phyloP scores from a whole-genome alignment of 2,797 vertebrate genomes.

The Urosaurus nigricauda region DNA sequence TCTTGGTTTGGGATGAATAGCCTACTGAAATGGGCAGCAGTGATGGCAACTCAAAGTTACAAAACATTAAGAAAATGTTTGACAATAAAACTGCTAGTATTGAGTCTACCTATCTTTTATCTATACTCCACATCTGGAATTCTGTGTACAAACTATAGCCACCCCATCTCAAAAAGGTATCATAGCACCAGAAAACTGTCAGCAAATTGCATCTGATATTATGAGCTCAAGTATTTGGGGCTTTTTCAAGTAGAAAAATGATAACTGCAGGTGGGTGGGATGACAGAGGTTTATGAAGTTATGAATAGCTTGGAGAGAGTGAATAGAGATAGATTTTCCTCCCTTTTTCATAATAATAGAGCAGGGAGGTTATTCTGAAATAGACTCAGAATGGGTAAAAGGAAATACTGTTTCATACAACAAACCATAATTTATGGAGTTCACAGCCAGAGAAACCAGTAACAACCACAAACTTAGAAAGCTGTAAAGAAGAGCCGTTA shows the following conservation, averaged over 20 bases:
- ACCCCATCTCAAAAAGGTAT: neutral
- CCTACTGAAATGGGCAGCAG: constrained; percentile 5
- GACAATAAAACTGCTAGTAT: too few relatives aligned
- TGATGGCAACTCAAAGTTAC: too few relatives aligned
- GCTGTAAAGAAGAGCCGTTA: neutral
- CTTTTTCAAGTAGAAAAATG: neutral
- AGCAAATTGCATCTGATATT: neutral
- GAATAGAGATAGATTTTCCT: too few relatives aligned
- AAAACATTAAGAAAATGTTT: neutral
- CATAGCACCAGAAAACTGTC: neutral
- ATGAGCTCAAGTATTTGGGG: neutral
- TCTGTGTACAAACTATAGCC: neutral
- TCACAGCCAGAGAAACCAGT: neutral
- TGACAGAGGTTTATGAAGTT: neutral
- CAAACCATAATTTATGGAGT: neutral
- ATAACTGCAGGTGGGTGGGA: neutral
- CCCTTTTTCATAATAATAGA: too few relatives aligned
- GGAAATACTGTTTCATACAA: neutral
- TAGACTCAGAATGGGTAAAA: neutral
- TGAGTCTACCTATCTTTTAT: neutral
- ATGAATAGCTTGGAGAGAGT: neutral
- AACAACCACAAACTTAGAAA: neutral
- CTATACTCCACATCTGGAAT: neutral
- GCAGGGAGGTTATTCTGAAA: neutral
- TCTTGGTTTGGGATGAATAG: neutral